These are phyloP conservation scores for Danaus melanippus DNA, from an alignment of 1,140 invertebrate species.

Conservation along the genomic window DNA sequence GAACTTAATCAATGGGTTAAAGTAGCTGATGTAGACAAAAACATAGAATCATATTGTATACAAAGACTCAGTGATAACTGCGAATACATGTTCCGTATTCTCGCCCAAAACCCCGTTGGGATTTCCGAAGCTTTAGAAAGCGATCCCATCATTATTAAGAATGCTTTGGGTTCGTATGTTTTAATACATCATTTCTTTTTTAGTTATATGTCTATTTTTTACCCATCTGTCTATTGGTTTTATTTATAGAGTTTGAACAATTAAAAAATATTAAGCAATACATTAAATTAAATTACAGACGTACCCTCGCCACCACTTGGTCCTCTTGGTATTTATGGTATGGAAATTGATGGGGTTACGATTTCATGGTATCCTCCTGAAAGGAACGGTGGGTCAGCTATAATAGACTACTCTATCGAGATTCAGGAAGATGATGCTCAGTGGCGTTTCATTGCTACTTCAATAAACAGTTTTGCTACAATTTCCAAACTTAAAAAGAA, in stretches of 20 bases:
- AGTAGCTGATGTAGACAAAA: constrained; percentile 83
- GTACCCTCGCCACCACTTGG: constrained; percentile 85
- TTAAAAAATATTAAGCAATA: too few species aligned
- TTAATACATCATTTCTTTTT: too few species aligned
- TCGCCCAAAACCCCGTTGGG: constrained; percentile 87
- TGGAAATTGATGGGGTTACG: constrained; percentile 85
- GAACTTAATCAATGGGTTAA: constrained; percentile 80
- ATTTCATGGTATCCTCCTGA: constrained; percentile 88
- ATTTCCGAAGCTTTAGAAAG: constrained; percentile 82
- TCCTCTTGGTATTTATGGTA: constrained; percentile 85
- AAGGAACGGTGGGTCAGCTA: constrained; percentile 87
- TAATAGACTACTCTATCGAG: constrained; percentile 90
- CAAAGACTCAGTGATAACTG: constrained; percentile 83
- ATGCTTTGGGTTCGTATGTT: constrained; percentile 40
- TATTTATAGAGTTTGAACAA: too few species aligned
- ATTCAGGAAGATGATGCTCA: constrained; percentile 82
- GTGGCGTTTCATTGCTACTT: constrained; percentile 82
- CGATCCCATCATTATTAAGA: constrained; percentile 77
- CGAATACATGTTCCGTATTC: constrained; percentile 89
- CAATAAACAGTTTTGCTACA: constrained; percentile 75
- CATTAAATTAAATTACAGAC: constrained; percentile 70
- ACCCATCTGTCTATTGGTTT: too few species aligned
- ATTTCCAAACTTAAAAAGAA: constrained; percentile 80
- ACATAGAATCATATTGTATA: constrained; percentile 80
- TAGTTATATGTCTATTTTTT: too few species aligned